Evolutionary conservation across 2,888 invertebrate genomes (phyloP).

Genomic region (Plemyria rubiginata): DNA sequence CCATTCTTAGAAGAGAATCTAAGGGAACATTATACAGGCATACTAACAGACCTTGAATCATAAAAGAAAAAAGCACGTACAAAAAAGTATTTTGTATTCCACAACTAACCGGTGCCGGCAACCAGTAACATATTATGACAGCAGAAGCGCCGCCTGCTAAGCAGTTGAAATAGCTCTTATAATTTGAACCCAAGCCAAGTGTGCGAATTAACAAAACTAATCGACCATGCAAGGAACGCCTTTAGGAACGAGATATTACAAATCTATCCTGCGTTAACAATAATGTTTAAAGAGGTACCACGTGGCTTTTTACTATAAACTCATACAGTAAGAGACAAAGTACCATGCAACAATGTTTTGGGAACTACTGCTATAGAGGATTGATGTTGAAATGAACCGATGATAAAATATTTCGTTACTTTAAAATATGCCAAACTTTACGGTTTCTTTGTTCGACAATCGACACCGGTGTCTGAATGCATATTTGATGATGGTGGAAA

Average conservation of each 20-base stretch:
- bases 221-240: conserved; percentile 29
- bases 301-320: neutral
- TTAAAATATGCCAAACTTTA: too few relatives aligned
- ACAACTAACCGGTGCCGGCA: conserved; percentile 31
- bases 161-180: conserved; percentile 42
- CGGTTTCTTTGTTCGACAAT: too few relatives aligned
- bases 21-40: conserved; percentile 4
- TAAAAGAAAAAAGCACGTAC: conserved; percentile 22
- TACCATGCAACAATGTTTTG: too few relatives aligned
- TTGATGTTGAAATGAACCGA: too few relatives aligned
- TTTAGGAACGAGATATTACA: conserved; percentile 28
- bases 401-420: too few relatives aligned
- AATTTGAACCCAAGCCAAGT: conserved; percentile 52
- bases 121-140: conserved; percentile 40
- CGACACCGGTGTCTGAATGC: too few relatives aligned
- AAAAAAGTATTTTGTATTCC: conserved; percentile 34
- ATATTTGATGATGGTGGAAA: too few relatives aligned
- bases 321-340: too few relatives aligned
- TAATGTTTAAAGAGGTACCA: conserved; percentile 26
- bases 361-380: too few relatives aligned
- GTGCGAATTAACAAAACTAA: conserved; percentile 36
- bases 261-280: conserved; percentile 31
- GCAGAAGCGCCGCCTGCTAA: conserved; percentile 45
- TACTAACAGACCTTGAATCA: conserved; percentile 31
- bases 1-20: conserved; percentile 14